A percentile compares a stretch with the other conserved stretches of the same genome.
These are phyloP conservation scores for Heteromurus nitidus DNA, from an alignment of 2,888 invertebrate species.

Conservation along the genomic window DNA sequence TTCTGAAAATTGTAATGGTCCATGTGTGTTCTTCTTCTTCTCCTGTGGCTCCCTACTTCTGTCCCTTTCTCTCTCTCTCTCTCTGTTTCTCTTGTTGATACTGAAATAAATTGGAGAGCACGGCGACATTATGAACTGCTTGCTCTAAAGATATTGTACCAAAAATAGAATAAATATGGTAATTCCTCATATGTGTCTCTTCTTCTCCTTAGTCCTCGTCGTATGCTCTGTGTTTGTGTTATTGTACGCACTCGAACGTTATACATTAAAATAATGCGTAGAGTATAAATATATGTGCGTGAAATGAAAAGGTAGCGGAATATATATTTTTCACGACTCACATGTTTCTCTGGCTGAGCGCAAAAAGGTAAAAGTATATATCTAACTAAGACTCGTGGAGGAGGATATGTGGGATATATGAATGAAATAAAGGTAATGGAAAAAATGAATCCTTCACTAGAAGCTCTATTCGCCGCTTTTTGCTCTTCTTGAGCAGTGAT, in stretches of 20 bases:
- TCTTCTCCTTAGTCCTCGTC: background rate
- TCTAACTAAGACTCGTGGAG: no score
- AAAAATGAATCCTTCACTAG: constrained; percentile 1
- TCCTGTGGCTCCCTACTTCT: no score
- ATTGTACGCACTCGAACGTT: background rate
- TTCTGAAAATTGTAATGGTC: constrained; percentile 10
- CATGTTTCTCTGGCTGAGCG: background rate
- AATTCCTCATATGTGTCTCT: background rate
- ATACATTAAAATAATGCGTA: constrained; percentile 4
- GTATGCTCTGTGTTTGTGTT: background rate
- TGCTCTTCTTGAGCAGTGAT: constrained; percentile 25
- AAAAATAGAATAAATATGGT: background rate
- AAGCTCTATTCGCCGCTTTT: background rate
- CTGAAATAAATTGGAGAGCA: no score
- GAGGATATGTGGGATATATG: no score
- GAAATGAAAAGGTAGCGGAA: background rate
- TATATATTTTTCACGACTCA: background rate
- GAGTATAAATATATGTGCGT: background rate
- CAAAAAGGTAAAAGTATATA: no score
- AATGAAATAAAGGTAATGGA: background rate
- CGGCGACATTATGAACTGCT: no score
- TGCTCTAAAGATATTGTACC: background rate
- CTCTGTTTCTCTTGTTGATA: background rate
- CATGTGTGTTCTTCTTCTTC: background rate
- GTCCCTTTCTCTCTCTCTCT: no score